phyloP scores from a whole-genome alignment of 2,797 vertebrate genomes.

The Agapornis canus region DNA sequence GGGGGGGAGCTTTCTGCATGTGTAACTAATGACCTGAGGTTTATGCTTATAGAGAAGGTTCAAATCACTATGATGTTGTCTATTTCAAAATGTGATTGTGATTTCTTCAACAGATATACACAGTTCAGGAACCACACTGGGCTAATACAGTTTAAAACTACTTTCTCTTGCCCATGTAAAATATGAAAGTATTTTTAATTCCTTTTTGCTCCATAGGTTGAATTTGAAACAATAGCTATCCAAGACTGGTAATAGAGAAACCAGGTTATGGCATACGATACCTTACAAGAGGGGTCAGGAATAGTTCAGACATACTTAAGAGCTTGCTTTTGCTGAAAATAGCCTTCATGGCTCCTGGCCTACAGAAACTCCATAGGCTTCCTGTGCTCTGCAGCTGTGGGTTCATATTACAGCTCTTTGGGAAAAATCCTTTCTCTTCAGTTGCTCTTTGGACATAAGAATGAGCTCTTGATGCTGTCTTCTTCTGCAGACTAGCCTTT shows the following conservation, averaged over 20 bases:
- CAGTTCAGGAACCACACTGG: neutral
- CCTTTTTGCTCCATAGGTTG: neutral
- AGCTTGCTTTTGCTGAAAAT: constrained; percentile 68
- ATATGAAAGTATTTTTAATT: neutral
- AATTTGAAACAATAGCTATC: constrained; percentile 29
- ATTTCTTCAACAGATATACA: neutral
- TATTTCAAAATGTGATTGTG: neutral
- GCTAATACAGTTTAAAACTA: neutral
- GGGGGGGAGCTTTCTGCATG: neutral
- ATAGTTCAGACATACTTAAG: constrained; percentile 69
- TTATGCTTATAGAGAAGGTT: neutral
- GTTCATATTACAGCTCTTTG: constrained; percentile 54
- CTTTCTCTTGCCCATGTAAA: neutral
- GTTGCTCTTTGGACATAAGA: constrained; percentile 34
- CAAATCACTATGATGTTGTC: neutral
- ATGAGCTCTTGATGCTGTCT: neutral
- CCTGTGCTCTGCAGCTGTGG: constrained; percentile 66
- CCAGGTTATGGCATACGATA: constrained; percentile 28
- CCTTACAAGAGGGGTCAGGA: constrained; percentile 51
- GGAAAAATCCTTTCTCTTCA: constrained; percentile 58
- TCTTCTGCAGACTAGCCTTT: neutral
- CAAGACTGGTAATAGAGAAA: constrained; percentile 40
- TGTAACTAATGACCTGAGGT: neutral
- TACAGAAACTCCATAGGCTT: constrained; percentile 69
- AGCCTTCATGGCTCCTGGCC: constrained; percentile 49